Conservation (phyloP, 2,113 vertebrate genomes). For the Oreotrochilus melanogaster region DNA sequence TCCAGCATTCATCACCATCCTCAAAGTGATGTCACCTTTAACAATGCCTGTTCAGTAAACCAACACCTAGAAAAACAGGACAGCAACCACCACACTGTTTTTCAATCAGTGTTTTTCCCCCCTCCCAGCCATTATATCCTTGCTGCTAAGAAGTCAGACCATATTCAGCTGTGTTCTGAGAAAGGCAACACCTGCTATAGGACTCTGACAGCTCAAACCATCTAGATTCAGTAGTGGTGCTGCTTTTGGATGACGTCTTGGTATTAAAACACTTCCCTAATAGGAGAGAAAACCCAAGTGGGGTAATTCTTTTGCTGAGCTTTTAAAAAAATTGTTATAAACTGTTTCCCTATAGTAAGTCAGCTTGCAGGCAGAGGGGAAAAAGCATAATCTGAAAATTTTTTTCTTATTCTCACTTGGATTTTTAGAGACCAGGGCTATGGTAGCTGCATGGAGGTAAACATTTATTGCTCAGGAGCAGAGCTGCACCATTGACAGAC, state of each 20-base stretch:
- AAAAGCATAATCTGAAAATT: not conserved
- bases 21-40: not conserved
- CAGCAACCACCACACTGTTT: rapidly evolving
- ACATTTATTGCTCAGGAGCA: rapidly evolving
- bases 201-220: not conserved
- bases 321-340: not conserved
- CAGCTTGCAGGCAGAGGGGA: not conserved
- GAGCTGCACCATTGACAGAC: not conserved
- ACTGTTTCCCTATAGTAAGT: not conserved
- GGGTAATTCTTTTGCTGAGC: not conserved
- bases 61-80: not conserved
- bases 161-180: not conserved
- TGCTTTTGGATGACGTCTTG: not conserved
- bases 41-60: not conserved
- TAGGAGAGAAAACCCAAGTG: not conserved
- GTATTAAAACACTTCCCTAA: not conserved
- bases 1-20: rapidly evolving
- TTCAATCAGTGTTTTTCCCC: not conserved
- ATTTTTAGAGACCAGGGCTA: not conserved
- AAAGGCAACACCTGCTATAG: not conserved
- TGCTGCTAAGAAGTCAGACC: not conserved
- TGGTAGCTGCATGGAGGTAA: not conserved
- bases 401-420: not conserved
- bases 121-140: not conserved
- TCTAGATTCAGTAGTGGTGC: not conserved